These are phyloP conservation scores for Eulemur rufifrons DNA, from an alignment of 2,113 vertebrate species.

Conservation along the genomic window DNA sequence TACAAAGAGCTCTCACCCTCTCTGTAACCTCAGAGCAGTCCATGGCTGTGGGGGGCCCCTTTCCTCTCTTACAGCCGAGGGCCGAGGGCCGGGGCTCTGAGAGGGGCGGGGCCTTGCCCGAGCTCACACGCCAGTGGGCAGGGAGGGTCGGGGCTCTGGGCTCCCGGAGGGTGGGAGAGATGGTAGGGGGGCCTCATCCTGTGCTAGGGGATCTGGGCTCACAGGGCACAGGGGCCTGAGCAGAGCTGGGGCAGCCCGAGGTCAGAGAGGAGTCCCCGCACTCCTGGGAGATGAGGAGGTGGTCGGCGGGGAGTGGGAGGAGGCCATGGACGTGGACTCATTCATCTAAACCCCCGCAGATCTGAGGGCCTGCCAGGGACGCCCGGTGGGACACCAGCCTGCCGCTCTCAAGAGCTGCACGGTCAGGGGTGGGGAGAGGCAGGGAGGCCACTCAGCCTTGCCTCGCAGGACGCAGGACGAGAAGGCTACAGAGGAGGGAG, in stretches of 20 bases:
- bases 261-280: not conserved
- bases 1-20: not conserved
- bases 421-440: rapidly evolving
- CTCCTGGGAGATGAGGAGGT: not conserved
- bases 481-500: not conserved
- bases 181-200: rapidly evolving
- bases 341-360: not conserved
- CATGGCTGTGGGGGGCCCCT: not conserved
- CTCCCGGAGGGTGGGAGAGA: not conserved
- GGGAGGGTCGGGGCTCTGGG: not conserved
- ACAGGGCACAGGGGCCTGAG: not conserved
- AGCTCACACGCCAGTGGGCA: not conserved
- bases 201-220: not conserved
- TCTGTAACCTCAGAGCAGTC: not conserved
- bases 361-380: not conserved
- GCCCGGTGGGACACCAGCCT: not conserved
- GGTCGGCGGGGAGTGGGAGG: not conserved
- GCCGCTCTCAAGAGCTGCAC: rapidly evolving
- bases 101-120: not conserved
- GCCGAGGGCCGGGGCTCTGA: not conserved
- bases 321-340: not conserved
- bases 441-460: not conserved
- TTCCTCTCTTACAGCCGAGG: not conserved
- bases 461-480: not conserved
- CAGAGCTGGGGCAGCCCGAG: not conserved